Evolutionary conservation across 2,888 invertebrate genomes (phyloP).

Genomic region (Galerucella calmariensis): DNA sequence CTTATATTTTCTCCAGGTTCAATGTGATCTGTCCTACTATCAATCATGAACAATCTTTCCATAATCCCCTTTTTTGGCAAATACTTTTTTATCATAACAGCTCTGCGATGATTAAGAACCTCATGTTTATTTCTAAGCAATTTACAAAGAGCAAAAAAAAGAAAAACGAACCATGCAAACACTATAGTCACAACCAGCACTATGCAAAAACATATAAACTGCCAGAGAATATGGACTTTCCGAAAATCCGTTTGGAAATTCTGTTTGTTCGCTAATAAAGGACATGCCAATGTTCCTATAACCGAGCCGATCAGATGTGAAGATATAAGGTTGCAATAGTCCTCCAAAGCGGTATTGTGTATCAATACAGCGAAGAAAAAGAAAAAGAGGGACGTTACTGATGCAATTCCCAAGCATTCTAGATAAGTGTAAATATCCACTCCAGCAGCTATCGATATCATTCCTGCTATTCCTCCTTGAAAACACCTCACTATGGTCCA

Average conservation of each 20-base stretch:
- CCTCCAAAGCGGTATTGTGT: conserved; percentile 59
- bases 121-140: conserved; percentile 46
- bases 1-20: conserved; percentile 42
- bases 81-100: conserved; percentile 42
- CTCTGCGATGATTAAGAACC: conserved; percentile 46
- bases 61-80: conserved; percentile 43
- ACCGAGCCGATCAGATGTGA: conserved; percentile 57
- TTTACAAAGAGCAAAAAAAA: conserved; percentile 33
- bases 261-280: conserved; percentile 49
- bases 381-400: conserved; percentile 49
- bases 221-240: conserved; percentile 46
- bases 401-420: conserved; percentile 49
- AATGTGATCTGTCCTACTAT: conserved; percentile 44
- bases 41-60: conserved; percentile 46
- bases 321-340: conserved; percentile 60
- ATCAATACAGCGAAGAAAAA: conserved; percentile 54
- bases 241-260: conserved; percentile 34
- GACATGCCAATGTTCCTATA: conserved; percentile 55
- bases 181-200: conserved; percentile 37
- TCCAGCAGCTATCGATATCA: conserved; percentile 58
- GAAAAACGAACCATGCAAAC: conserved; percentile 42
- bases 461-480: conserved; percentile 60
- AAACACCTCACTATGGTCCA: conserved; percentile 60
- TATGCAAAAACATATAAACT: conserved; percentile 44
- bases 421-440: conserved; percentile 56